Conservation (phyloP, 2,113 vertebrate genomes). For the Otus sunia region DNA sequence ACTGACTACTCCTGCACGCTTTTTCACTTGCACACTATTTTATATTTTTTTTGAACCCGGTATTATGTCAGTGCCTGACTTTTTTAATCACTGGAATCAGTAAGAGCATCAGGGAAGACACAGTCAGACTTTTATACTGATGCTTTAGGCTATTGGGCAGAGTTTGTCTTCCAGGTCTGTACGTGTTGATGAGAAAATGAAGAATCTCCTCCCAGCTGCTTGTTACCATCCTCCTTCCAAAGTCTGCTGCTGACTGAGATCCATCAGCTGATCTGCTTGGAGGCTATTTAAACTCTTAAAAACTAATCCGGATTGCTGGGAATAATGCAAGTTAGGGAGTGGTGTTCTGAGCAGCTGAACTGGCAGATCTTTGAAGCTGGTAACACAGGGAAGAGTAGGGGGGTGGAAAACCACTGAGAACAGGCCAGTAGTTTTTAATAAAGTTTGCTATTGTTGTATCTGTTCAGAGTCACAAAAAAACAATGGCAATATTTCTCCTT, state of each 20-base stretch:
- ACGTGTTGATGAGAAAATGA: background rate
- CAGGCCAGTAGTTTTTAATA: background rate
- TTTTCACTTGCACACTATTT: accelerated
- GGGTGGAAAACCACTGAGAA: background rate
- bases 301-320: background rate
- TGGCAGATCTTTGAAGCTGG: background rate
- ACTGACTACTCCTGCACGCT: background rate
- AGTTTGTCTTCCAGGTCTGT: background rate
- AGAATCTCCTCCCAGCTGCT: background rate
- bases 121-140: background rate
- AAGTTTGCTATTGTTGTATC: background rate
- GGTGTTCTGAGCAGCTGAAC: background rate
- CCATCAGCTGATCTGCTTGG: background rate
- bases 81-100: background rate
- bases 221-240: constrained; percentile 11
- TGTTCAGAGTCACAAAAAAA: background rate
- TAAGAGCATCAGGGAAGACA: background rate
- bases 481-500: background rate
- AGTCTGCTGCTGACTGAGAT: background rate
- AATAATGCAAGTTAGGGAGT: background rate
- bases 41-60: background rate
- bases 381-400: background rate
- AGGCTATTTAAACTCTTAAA: background rate
- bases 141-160: constrained; percentile 17
- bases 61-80: background rate